phyloP scores from a whole-genome alignment of 2,888 invertebrate species.

The Cyclophora punctaria region DNA sequence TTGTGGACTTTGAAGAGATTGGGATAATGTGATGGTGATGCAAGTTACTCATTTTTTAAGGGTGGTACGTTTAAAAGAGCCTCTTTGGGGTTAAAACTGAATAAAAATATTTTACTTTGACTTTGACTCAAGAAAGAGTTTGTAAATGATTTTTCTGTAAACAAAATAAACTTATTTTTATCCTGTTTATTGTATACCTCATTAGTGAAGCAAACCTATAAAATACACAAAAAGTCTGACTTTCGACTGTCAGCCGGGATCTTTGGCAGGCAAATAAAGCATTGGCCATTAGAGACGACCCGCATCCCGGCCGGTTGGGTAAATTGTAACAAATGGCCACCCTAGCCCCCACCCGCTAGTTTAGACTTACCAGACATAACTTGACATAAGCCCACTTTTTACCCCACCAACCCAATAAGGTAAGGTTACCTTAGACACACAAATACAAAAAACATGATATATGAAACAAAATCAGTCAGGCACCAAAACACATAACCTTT shows the following conservation, averaged over 20 bases:
- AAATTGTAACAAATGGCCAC: slow-evolving; percentile 44
- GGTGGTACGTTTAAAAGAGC: too few relatives aligned
- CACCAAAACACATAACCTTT: slow-evolving; percentile 19
- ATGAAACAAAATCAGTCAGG: slow-evolving; percentile 2
- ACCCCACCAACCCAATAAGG: slow-evolving; percentile 3
- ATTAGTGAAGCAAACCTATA: slow-evolving; percentile 4
- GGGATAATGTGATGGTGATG: too few relatives aligned
- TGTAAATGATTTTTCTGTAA: neutral
- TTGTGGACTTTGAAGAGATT: too few relatives aligned
- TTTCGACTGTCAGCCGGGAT: slow-evolving; percentile 23
- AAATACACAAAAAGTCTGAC: slow-evolving; percentile 6
- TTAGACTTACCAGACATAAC: slow-evolving; percentile 11
- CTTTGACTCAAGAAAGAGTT: too few relatives aligned
- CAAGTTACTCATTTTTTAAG: too few relatives aligned
- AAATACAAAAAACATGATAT: slow-evolving; percentile 1
- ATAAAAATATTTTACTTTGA: too few relatives aligned
- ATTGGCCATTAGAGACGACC: slow-evolving; percentile 40
- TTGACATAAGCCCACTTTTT: slow-evolving; percentile 13
- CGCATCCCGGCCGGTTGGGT: slow-evolving; percentile 34
- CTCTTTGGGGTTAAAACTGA: too few relatives aligned
- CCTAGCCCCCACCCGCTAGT: slow-evolving; percentile 13
- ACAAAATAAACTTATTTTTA: neutral
- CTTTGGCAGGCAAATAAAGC: slow-evolving; percentile 43
- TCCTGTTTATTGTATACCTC: neutral
- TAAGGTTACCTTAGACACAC: neutral